Conservation (phyloP, 2,888 invertebrate genomes). For the Autographa pulchrina region DNA sequence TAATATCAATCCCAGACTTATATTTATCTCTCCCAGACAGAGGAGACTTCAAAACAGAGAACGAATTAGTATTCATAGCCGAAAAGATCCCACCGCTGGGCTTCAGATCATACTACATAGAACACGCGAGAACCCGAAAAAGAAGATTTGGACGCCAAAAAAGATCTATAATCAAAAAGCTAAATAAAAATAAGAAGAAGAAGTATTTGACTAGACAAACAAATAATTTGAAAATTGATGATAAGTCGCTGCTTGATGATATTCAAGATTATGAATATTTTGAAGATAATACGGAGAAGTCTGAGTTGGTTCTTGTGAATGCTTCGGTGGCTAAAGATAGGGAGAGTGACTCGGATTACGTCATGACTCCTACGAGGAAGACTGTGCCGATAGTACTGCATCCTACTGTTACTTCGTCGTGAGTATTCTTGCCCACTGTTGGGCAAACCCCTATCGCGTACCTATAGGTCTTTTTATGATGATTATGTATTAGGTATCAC, state of each 20-base stretch:
- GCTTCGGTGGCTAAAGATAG: slow-evolving; percentile 5
- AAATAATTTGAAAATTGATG: slow-evolving; percentile 52
- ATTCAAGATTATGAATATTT: slow-evolving; percentile 57
- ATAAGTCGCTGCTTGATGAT: slow-evolving; percentile 48
- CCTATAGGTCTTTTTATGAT: no score
- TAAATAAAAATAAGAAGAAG: slow-evolving; percentile 63
- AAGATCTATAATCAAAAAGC: slow-evolving; percentile 66
- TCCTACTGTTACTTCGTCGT: not conserved
- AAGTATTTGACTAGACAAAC: slow-evolving; percentile 67
- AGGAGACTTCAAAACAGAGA: slow-evolving; percentile 48
- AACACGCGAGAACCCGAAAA: slow-evolving; percentile 21
- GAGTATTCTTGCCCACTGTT: not conserved
- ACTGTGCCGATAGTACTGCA: not conserved
- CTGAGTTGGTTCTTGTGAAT: slow-evolving; percentile 18
- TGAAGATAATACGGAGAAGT: slow-evolving; percentile 44
- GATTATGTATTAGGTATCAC: no score
- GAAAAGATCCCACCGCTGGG: slow-evolving; percentile 91
- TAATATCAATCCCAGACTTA: slow-evolving; percentile 90
- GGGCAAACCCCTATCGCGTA: no score
- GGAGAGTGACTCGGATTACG: slow-evolving; percentile 6
- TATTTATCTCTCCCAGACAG: slow-evolving; percentile 89
- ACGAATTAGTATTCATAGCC: slow-evolving; percentile 93
- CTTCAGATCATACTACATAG: slow-evolving; percentile 90
- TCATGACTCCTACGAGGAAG: fast-evolving
- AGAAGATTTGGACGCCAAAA: slow-evolving; percentile 23